Conservation (phyloP, 2,888 invertebrate genomes). For the Agrotis exclamationis region DNA sequence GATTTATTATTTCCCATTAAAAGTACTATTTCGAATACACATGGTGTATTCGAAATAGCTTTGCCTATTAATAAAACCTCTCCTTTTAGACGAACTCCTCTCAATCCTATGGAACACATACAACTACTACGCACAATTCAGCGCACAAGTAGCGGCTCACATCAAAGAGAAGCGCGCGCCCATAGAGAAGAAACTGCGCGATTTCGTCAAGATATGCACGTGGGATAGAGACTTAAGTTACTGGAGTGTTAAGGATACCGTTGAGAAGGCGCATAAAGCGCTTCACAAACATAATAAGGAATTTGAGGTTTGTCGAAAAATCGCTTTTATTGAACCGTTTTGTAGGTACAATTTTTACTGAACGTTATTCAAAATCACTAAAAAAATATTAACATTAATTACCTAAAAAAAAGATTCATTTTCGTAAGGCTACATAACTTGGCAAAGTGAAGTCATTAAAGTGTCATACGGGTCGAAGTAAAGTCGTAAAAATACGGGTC, state of each 20-base stretch:
- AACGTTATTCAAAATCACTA: no score
- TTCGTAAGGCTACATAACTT: no score
- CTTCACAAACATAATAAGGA: constrained; percentile 97
- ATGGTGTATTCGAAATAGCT: no score
- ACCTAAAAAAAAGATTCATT: no score
- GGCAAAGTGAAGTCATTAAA: no score
- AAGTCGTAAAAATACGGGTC: no score
- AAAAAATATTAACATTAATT: no score
- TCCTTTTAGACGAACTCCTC: constrained; percentile 88
- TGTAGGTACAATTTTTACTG: not conserved
- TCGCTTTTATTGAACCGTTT: not conserved
- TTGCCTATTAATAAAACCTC: not conserved
- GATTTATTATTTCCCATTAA: no score
- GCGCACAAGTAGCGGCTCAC: constrained; percentile 91
- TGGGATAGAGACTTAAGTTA: constrained; percentile 99
- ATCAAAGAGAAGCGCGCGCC: constrained; percentile 94
- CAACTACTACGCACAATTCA: constrained; percentile 96
- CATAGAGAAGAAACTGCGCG: constrained; percentile 97
- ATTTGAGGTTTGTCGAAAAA: constrained; percentile 92
- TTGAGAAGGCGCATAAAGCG: constrained; percentile 96
- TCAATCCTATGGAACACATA: constrained; percentile 95
- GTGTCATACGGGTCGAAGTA: no score
- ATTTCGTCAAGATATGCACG: constrained; percentile 98
- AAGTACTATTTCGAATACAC: no score
- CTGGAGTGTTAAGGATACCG: constrained; percentile 97